Evolutionary conservation across 2,797 vertebrate species (phyloP).

Genomic region (Benthosema pterotum): DNA sequence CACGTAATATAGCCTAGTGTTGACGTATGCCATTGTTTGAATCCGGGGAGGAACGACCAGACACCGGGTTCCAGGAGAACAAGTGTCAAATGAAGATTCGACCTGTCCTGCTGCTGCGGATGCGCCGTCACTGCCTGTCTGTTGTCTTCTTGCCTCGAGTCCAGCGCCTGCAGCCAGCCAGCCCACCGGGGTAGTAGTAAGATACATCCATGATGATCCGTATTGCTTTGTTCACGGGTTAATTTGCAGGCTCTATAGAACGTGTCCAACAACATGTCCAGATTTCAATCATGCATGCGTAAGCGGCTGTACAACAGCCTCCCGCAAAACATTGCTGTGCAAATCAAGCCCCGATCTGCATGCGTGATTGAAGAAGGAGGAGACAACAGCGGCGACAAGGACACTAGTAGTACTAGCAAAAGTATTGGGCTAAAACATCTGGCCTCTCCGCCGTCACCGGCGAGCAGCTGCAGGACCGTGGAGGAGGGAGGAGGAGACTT

Average conservation of each 20-base stretch:
- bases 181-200: constrained; percentile 32
- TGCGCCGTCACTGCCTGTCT: constrained; percentile 60
- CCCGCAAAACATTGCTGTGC: constrained; percentile 93
- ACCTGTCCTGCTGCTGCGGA: constrained; percentile 69
- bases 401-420: constrained; percentile 87
- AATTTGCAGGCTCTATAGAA: constrained; percentile 56
- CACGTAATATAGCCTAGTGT: constrained; percentile 25
- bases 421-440: constrained; percentile 91
- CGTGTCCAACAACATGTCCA: constrained; percentile 84
- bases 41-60: constrained; percentile 50
- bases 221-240: constrained; percentile 50
- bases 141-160: no score
- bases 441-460: constrained; percentile 82
- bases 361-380: constrained; percentile 87
- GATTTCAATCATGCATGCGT: constrained; percentile 95
- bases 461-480: constrained; percentile 77
- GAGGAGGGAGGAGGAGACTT: constrained; percentile 80
- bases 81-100: constrained; percentile 65
- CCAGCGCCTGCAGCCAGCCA: constrained; percentile 55
- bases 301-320: constrained; percentile 98
- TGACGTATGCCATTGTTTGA: constrained; percentile 69
- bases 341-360: no score
- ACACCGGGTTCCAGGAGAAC: constrained; percentile 62
- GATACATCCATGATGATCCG: constrained; percentile 66
- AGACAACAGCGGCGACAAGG: constrained; percentile 79